A percentile compares a stretch with the other conserved stretches of the same genome.
Evolutionary conservation across 2,888 invertebrate genomes (phyloP).

Genomic region (Drosophila differens): DNA sequence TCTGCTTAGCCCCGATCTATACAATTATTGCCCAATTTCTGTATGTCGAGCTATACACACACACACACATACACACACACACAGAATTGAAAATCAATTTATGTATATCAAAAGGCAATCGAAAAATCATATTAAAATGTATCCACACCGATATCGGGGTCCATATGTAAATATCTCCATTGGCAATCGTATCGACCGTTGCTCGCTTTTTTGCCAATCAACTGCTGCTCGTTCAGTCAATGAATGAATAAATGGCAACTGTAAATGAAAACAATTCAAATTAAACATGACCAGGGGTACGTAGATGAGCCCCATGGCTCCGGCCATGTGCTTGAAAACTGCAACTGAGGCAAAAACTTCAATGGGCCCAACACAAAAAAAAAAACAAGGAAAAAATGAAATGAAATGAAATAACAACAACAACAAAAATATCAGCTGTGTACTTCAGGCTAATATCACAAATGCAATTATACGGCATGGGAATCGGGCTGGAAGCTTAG

Average conservation of each 20-base stretch:
- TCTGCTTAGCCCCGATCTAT: constrained; percentile 11
- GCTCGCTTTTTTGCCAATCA: constrained; percentile 66
- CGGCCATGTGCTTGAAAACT: constrained; percentile 70
- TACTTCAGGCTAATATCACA: constrained; percentile 80
- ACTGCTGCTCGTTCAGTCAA: constrained; percentile 56
- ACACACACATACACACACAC: constrained; percentile 18
- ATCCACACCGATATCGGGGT: constrained; percentile 11
- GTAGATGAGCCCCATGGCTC: not conserved
- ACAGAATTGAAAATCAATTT: constrained; percentile 56
- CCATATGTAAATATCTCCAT: constrained; percentile 5
- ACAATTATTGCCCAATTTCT: constrained; percentile 27
- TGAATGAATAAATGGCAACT: constrained; percentile 79
- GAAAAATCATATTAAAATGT: constrained; percentile 49
- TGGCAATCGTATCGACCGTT: constrained; percentile 15
- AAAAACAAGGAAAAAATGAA: constrained; percentile 1
- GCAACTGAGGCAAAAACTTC: constrained; percentile 66
- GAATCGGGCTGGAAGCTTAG: constrained; percentile 9
- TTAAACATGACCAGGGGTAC: constrained; percentile 64
- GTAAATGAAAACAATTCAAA: constrained; percentile 82
- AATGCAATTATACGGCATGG: constrained; percentile 76
- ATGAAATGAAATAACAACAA: constrained; percentile 25
- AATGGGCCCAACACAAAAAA: constrained; percentile 56
- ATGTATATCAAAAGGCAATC: constrained; percentile 54
- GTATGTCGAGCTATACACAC: constrained; percentile 15
- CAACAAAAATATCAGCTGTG: constrained; percentile 47